These are phyloP conservation scores for Octodon degus DNA, from an alignment of 2,113 vertebrate species.

Conservation along the genomic window DNA sequence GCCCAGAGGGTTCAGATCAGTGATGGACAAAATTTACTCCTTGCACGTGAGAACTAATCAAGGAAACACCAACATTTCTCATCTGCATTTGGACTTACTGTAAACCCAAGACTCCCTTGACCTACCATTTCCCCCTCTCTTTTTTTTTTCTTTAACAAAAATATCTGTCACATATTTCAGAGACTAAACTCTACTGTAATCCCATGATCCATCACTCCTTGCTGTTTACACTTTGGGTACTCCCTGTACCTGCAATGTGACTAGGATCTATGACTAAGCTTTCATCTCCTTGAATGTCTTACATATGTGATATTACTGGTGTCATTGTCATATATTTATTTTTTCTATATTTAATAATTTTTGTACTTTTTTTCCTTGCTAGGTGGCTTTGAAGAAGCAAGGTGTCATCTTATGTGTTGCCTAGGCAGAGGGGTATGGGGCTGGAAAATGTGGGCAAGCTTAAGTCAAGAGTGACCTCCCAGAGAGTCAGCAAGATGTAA, in stretches of 20 bases:
- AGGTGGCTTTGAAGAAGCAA: not conserved
- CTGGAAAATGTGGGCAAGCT: not conserved
- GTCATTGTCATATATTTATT: not conserved
- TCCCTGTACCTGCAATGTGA: not conserved
- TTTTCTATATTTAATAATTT: not conserved
- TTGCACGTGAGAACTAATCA: not conserved
- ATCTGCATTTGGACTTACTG: not conserved
- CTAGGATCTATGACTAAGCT: not conserved
- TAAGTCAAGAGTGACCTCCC: not conserved
- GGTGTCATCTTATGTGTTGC: not conserved
- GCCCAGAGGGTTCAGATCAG: not conserved
- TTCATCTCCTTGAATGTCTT: not conserved
- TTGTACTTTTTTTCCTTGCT: not conserved
- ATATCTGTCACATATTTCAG: not conserved
- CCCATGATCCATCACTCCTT: not conserved
- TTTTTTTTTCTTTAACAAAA: not conserved
- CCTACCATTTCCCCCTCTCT: not conserved
- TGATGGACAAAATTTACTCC: not conserved
- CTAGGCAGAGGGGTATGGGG: not conserved
- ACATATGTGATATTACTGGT: not conserved
- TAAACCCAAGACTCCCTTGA: not conserved
- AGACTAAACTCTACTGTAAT: not conserved
- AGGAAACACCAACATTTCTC: not conserved
- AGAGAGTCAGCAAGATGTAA: not conserved
- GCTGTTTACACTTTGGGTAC: not conserved